Conservation (phyloP, 2,797 vertebrate species). For the Trachops cirrhosus region DNA sequence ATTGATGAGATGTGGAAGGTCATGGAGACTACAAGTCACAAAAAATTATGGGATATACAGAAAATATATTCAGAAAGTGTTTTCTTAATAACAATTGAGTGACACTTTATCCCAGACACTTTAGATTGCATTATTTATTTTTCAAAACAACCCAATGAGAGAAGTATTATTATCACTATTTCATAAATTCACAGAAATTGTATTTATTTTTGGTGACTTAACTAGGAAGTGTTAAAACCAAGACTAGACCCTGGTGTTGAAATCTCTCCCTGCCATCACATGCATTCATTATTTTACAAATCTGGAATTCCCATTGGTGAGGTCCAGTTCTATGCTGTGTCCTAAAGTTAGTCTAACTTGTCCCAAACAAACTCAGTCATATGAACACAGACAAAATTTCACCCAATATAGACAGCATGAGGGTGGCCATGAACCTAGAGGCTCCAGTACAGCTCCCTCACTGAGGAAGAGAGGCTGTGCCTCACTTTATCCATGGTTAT, state of each 20-base stretch:
- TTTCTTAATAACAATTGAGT: neutral
- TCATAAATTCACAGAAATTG: neutral
- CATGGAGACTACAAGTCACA: neutral
- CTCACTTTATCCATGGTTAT: neutral
- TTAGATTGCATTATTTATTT: neutral
- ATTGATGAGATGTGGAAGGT: neutral
- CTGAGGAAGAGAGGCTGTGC: neutral
- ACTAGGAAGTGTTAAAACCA: neutral
- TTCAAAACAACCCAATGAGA: neutral
- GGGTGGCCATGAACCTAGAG: neutral
- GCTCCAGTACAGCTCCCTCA: fast-evolving
- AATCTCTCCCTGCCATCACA: neutral
- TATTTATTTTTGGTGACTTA: neutral
- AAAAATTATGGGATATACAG: neutral
- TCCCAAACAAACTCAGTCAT: too few species aligned
- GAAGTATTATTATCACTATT: neutral
- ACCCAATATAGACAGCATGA: neutral
- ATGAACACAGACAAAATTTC: neutral
- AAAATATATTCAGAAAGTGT: neutral
- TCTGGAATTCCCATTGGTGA: neutral
- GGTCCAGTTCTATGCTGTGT: neutral
- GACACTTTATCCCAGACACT: neutral
- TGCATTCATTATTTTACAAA: neutral
- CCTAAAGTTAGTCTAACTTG: neutral
- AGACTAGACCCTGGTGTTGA: neutral